These are phyloP conservation scores for Sarotherodon lohbergeri DNA, from an alignment of 2,113 vertebrate genomes.

Conservation along the genomic window DNA sequence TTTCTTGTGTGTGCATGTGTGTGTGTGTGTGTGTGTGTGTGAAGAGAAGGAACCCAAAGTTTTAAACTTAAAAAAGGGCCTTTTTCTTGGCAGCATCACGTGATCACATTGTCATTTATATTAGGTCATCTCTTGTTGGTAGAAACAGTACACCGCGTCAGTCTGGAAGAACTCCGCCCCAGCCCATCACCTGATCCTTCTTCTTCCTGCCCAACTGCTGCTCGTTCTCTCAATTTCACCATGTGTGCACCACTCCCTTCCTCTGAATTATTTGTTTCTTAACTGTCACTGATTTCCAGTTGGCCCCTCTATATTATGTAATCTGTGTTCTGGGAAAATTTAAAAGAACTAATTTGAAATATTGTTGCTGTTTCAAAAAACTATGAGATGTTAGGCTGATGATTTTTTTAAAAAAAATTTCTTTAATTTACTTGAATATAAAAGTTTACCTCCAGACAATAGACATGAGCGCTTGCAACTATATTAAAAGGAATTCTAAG, in stretches of 20 bases:
- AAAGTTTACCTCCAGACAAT: neutral
- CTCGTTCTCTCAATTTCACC: neutral
- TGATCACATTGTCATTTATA: neutral
- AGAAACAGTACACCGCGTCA: neutral
- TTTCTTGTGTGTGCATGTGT: neutral
- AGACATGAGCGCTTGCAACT: neutral
- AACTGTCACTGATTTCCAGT: neutral
- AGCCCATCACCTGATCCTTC: neutral
- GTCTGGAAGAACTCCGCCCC: neutral
- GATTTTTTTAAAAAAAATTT: fast-evolving
- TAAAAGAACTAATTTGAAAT: neutral
- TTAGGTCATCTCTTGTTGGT: neutral
- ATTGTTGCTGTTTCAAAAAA: neutral
- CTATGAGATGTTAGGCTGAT: neutral
- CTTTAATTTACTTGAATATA: neutral
- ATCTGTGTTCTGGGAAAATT: neutral
- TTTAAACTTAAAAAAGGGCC: neutral
- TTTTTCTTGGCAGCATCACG: neutral
- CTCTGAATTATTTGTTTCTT: neutral
- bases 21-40: too few relatives aligned
- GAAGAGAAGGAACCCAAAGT: neutral
- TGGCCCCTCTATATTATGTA: neutral
- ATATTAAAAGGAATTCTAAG: neutral
- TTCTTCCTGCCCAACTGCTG: neutral
- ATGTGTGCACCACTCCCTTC: neutral